Evolutionary conservation across 2,113 vertebrate species (phyloP).

Genomic region (Bujurquina vittata): DNA sequence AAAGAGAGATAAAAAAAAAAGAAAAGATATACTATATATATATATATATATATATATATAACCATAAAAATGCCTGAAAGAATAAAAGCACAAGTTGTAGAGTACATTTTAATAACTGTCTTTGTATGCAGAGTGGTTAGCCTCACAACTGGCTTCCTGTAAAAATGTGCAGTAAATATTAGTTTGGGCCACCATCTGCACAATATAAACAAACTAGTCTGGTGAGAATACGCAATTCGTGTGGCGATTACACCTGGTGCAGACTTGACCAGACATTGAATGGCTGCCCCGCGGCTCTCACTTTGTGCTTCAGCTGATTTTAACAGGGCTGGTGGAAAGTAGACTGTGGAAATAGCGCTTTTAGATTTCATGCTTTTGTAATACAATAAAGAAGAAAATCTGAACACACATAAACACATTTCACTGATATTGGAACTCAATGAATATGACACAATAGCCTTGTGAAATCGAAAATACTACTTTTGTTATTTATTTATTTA

Average conservation of each 20-base stretch:
- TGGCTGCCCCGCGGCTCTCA: conserved; percentile 12
- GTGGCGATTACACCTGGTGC: conserved; percentile 64
- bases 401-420: background rate
- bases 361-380: background rate
- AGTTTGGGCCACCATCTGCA: conserved; percentile 47
- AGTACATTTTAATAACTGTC: conserved; percentile 18
- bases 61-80: background rate
- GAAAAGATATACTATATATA: background rate
- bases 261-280: conserved; percentile 35
- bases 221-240: conserved; percentile 54
- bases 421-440: background rate
- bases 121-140: conserved; percentile 32
- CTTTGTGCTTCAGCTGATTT: conserved; percentile 15
- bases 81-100: background rate
- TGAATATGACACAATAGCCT: background rate
- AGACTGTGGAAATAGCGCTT: background rate
- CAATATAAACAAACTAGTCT: conserved; percentile 57
- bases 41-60: no score
- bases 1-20: no score
- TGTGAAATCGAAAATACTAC: background rate
- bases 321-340: conserved; percentile 19
- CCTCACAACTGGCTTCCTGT: conserved; percentile 38
- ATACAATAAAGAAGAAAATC: conserved; percentile 7
- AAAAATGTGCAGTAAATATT: conserved; percentile 67
- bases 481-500: background rate